These are phyloP conservation scores for Tipula confusa DNA, from an alignment of 2,888 invertebrate species.

Conservation along the genomic window DNA sequence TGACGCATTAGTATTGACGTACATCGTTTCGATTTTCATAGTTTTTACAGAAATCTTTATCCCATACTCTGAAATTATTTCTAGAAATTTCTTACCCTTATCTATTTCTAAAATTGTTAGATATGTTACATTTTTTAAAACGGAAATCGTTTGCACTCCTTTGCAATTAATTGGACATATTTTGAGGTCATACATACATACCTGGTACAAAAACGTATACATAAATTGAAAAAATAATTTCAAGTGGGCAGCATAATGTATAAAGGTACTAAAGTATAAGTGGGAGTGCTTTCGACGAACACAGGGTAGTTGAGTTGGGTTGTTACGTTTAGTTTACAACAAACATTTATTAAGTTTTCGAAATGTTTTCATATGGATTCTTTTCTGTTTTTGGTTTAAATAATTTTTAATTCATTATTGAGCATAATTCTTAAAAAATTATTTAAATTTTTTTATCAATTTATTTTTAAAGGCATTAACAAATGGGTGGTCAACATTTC, in stretches of 20 bases:
- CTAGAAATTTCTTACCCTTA: background rate
- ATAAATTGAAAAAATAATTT: background rate
- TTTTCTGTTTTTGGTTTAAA: no score
- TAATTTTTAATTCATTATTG: no score
- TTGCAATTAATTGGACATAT: background rate
- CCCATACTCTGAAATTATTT: no score
- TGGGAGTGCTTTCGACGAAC: background rate
- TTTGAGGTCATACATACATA: background rate
- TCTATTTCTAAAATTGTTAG: background rate
- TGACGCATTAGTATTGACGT: background rate
- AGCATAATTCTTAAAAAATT: no score
- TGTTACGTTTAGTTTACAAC: background rate
- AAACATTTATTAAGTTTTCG: no score
- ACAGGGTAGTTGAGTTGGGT: background rate
- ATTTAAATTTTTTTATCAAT: slow-evolving; percentile 27
- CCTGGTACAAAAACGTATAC: background rate
- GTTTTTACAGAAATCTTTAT: background rate
- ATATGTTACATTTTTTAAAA: background rate
- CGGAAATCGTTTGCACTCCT: background rate
- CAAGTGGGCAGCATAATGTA: background rate
- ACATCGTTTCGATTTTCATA: background rate
- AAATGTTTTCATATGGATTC: no score
- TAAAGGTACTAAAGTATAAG: background rate
- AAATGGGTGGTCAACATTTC: slow-evolving; percentile 47
- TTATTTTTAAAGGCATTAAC: slow-evolving; percentile 43